Evolutionary conservation across 2,888 invertebrate genomes (phyloP).

Genomic region (Dryococelus australis): DNA sequence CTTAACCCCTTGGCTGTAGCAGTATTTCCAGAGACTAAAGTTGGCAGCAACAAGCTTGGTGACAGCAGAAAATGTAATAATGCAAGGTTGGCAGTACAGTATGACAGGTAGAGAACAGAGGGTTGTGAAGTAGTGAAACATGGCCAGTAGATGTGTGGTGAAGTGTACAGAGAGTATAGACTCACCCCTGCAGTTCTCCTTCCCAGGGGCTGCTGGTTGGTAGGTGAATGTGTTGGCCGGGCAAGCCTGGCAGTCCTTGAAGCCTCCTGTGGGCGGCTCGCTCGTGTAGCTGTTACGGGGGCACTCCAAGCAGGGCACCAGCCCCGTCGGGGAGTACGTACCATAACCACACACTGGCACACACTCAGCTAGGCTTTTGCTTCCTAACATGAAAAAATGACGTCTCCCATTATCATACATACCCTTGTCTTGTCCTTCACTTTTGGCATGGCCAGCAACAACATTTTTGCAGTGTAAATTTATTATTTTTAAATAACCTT

Average conservation of each 20-base stretch:
- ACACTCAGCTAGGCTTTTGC: slow-evolving; percentile 85
- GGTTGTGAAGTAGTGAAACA: no score
- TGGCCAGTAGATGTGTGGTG: neutral
- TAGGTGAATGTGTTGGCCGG: slow-evolving; percentile 89
- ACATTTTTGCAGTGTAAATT: no score
- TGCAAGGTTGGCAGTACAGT: no score
- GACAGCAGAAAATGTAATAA: no score
- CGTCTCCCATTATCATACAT: no score
- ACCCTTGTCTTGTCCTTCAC: no score
- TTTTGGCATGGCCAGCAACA: no score
- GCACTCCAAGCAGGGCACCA: slow-evolving; percentile 93
- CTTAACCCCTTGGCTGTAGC: no score
- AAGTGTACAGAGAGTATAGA: neutral
- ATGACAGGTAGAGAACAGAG: no score
- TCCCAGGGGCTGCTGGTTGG: slow-evolving; percentile 87
- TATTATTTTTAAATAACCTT: no score
- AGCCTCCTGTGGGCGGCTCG: slow-evolving; percentile 88
- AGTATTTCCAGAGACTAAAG: no score
- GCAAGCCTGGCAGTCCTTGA: slow-evolving; percentile 93
- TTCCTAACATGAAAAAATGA: slow-evolving; percentile 58
- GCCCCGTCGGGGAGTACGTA: slow-evolving; percentile 92
- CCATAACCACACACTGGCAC: slow-evolving; percentile 96
- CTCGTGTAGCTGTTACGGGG: slow-evolving; percentile 89
- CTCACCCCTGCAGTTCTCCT: slow-evolving; percentile 74
- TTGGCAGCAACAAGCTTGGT: no score